Conservation (phyloP, 2,113 vertebrate genomes). For the Oenanthe melanoleuca region DNA sequence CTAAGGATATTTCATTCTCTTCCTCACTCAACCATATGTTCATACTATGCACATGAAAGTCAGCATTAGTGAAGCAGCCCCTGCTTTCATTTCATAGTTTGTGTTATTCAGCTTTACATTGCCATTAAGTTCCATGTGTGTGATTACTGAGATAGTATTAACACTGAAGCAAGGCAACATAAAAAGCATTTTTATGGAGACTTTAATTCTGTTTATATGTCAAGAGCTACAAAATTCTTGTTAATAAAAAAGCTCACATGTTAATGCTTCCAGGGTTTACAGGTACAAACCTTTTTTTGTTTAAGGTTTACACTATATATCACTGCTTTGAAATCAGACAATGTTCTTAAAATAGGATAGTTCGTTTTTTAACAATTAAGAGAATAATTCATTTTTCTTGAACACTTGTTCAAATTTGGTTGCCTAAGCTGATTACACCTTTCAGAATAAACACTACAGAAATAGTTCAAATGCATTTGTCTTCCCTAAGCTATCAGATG, state of each 20-base stretch:
- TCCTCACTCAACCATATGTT: background rate
- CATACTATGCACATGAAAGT: background rate
- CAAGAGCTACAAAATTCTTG: background rate
- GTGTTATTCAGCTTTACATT: background rate
- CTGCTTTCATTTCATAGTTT: background rate
- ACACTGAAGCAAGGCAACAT: background rate
- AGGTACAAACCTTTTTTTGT: background rate
- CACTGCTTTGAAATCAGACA: background rate
- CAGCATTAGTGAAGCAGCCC: background rate
- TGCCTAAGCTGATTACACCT: background rate
- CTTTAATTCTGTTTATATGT: background rate
- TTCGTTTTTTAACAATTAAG: background rate
- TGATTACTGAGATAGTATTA: background rate
- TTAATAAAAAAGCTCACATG: background rate
- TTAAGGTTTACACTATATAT: background rate
- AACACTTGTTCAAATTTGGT: background rate
- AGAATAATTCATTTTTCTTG: background rate
- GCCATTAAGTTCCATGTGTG: background rate
- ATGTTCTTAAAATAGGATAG: background rate
- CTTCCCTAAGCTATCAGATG: background rate
- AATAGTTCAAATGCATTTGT: background rate
- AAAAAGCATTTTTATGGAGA: background rate
- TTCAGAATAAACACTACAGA: background rate
- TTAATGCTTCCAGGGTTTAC: background rate
- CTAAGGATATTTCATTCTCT: background rate